Evolutionary conservation across 2,797 vertebrate species (phyloP).

Genomic region (Characodon lateralis): DNA sequence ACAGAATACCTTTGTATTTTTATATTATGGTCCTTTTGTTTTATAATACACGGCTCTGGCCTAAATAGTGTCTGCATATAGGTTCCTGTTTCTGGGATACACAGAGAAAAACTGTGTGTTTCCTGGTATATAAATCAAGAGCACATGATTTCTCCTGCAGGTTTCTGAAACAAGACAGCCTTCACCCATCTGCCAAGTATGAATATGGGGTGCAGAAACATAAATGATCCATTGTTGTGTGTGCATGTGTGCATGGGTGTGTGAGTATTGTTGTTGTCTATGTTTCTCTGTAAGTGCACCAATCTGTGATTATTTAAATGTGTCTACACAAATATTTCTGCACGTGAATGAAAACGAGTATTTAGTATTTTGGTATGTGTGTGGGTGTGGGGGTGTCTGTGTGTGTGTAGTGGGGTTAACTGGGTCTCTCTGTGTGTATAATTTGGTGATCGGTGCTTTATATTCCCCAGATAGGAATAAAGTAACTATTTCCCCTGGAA

Average conservation of each 20-base stretch:
- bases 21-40: background rate
- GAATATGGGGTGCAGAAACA: background rate
- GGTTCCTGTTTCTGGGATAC: background rate
- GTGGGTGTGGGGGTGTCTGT: slow-evolving; percentile 37
- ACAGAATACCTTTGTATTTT: background rate
- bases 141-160: slow-evolving; percentile 14
- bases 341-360: slow-evolving; percentile 11
- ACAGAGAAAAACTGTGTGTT: background rate
- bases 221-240: slow-evolving; percentile 75
- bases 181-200: slow-evolving; percentile 1
- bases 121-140: slow-evolving; percentile 18
- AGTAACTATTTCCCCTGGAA: slow-evolving; percentile 92
- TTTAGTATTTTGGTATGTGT: slow-evolving; percentile 4
- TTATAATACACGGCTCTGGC: background rate
- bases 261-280: background rate
- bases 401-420: slow-evolving; percentile 70
- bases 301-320: slow-evolving; percentile 25
- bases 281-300: slow-evolving; percentile 7
- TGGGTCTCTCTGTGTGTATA: slow-evolving; percentile 78
- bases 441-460: slow-evolving; percentile 92
- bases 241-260: slow-evolving; percentile 55
- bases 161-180: slow-evolving; percentile 13
- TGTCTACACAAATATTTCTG: slow-evolving; percentile 47
- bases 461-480: slow-evolving; percentile 92
- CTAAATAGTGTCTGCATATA: background rate